Percentiles rank a stretch among this genome's conserved stretches.
Evolutionary conservation across 2,113 vertebrate genomes (phyloP).

Genomic region (Muntiacus reevesi): DNA sequence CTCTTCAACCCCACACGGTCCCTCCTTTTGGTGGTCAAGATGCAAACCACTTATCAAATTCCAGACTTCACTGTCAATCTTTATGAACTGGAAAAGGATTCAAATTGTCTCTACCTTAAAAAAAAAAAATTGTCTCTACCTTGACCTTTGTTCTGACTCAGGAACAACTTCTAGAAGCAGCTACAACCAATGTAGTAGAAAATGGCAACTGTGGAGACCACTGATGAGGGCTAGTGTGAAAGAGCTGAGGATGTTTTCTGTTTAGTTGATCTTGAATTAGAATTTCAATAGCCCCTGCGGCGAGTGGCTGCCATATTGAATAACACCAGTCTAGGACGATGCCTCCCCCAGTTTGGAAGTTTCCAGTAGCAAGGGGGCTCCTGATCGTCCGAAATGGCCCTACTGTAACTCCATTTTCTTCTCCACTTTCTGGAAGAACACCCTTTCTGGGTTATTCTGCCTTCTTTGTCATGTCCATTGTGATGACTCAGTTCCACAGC

Average conservation of each 20-base stretch:
- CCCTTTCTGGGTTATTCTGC: background rate
- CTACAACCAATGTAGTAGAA: background rate
- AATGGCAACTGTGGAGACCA: background rate
- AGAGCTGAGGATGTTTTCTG: background rate
- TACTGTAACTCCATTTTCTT: background rate
- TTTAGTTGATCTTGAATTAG: background rate
- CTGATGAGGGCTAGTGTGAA: background rate
- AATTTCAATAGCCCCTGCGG: background rate
- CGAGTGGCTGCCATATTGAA: background rate
- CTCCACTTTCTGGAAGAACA: background rate
- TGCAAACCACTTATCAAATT: background rate
- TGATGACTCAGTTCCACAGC: background rate
- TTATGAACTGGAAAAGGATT: background rate
- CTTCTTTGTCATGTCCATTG: background rate
- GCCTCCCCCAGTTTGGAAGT: background rate
- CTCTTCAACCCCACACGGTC: background rate
- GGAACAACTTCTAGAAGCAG: background rate
- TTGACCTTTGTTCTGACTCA: background rate
- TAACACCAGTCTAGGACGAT: background rate
- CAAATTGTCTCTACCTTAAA: background rate
- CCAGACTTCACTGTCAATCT: background rate
- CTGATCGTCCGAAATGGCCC: background rate
- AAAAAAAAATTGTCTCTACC: background rate
- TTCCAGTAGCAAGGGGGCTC: background rate
- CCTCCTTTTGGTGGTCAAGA: background rate